A percentile compares a stretch with the other conserved stretches of the same genome.
Conservation (phyloP, 2,797 vertebrate genomes). For the Ctenopoma multispine region DNA sequence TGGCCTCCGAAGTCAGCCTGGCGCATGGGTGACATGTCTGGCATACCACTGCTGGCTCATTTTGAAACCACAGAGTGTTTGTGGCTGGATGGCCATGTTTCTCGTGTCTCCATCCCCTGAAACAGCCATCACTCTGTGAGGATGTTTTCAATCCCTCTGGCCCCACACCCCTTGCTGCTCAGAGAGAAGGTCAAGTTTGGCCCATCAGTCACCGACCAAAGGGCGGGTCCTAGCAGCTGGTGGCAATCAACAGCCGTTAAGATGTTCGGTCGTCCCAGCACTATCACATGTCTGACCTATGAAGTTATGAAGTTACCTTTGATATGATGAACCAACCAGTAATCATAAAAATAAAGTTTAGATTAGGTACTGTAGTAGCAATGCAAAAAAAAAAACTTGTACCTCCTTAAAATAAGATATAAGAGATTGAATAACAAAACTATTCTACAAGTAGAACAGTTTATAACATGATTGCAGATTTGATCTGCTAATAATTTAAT, state of each 20-base stretch:
- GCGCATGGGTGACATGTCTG: constrained; percentile 82
- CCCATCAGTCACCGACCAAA: constrained; percentile 86
- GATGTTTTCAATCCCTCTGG: constrained; percentile 85
- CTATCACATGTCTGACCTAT: constrained; percentile 44
- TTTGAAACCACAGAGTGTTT: constrained; percentile 74
- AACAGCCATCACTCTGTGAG: constrained; percentile 83
- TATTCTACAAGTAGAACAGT: not conserved
- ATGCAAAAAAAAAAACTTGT: not conserved
- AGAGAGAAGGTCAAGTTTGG: constrained; percentile 86
- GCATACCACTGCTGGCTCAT: constrained; percentile 80
- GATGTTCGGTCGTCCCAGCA: constrained; percentile 55
- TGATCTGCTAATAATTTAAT: no score
- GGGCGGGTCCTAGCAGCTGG: constrained; percentile 79
- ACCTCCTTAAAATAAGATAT: not conserved
- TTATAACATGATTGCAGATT: not conserved
- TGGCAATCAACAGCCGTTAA: constrained; percentile 78
- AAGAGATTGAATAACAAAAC: not conserved
- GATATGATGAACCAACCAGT: not conserved
- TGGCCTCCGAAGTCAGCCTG: constrained; percentile 81
- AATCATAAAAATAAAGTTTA: not conserved
- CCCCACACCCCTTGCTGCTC: constrained; percentile 60
- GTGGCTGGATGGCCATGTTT: constrained; percentile 83
- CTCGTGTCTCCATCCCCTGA: constrained; percentile 81
- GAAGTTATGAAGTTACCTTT: constrained; percentile 19
- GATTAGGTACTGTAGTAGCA: not conserved